Percentiles rank a stretch among this genome's conserved stretches.
phyloP scores from a whole-genome alignment of 2,113 vertebrate species.

The Atractosteus spatula region DNA sequence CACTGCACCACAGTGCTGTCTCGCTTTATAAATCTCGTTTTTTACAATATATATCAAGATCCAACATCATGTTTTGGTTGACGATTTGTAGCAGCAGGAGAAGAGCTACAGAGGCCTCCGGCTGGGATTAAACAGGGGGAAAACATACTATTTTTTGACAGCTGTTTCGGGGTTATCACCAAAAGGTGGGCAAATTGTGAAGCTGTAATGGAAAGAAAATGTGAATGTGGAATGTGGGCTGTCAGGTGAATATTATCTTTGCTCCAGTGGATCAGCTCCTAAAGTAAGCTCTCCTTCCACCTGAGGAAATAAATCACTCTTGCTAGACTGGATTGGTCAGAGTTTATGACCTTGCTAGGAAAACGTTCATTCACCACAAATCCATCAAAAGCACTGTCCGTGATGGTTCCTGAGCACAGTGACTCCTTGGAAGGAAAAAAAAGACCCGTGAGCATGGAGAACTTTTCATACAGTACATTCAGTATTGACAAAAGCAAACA shows the following conservation, averaged over 20 bases:
- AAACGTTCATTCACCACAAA: neutral
- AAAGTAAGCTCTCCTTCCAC: neutral
- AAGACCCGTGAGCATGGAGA: neutral
- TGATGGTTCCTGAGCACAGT: neutral
- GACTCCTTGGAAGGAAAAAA: neutral
- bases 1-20: too few species aligned
- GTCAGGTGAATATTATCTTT: slow-evolving; percentile 23
- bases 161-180: too few species aligned
- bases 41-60: too few species aligned
- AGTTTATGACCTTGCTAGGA: neutral
- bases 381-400: neutral
- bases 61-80: too few species aligned
- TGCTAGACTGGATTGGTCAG: neutral
- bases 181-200: too few species aligned
- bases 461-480: neutral
- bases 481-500: too few species aligned
- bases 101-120: too few species aligned
- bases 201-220: too few species aligned
- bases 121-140: too few species aligned
- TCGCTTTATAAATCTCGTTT: too few species aligned
- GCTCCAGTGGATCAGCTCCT: slow-evolving; percentile 25
- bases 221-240: neutral
- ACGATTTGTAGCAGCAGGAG: too few species aligned
- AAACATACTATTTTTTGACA: too few species aligned
- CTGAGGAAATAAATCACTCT: neutral